A percentile compares a stretch with the other conserved stretches of the same genome.
phyloP scores from a whole-genome alignment of 2,797 vertebrate species.

The Onychomys arenicola region DNA sequence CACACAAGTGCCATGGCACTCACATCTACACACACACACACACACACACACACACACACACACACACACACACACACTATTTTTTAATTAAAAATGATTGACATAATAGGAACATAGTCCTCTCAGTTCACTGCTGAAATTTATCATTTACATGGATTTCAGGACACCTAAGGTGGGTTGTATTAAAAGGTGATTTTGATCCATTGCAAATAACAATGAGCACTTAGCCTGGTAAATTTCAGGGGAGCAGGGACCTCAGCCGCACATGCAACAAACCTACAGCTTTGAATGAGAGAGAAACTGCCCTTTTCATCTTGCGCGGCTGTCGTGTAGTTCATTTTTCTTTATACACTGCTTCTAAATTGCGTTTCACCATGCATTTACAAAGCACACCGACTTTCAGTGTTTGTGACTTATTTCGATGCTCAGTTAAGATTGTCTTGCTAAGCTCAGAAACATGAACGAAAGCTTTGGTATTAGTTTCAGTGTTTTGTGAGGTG shows the following conservation, averaged over 20 bases:
- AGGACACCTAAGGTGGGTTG: neutral
- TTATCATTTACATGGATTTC: neutral
- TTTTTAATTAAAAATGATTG: neutral
- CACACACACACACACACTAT: neutral
- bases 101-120: neutral
- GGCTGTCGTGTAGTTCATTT: neutral
- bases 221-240: neutral
- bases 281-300: neutral
- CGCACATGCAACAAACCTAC: neutral
- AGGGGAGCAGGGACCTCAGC: neutral
- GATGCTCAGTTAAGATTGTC: neutral
- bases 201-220: neutral
- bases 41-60: neutral
- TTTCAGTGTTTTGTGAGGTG: neutral
- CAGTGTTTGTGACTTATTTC: neutral
- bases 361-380: neutral
- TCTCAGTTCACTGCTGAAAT: neutral
- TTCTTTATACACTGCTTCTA: neutral
- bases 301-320: neutral
- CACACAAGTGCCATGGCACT: too few species aligned
- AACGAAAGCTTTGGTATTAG: neutral
- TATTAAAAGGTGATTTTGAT: conserved; percentile 17
- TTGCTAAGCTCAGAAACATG: conserved; percentile 36
- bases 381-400: neutral
- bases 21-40: neutral